phyloP scores from a whole-genome alignment of 30 jellyfish, hydroid and myxozoan species.

The Nemopilema nomurai region DNA sequence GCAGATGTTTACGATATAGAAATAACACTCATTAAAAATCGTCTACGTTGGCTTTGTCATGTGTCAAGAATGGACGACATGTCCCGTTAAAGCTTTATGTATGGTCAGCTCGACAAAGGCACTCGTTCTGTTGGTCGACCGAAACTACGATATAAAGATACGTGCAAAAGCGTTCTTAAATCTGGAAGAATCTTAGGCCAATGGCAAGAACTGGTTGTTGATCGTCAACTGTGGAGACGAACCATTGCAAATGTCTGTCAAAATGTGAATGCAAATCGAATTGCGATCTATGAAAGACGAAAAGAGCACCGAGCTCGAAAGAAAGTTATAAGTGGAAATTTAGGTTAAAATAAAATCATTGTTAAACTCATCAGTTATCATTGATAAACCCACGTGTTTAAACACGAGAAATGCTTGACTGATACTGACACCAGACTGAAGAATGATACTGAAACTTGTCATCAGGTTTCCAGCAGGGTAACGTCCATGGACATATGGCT shows the following conservation, averaged over 20 bases:
- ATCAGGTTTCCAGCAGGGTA: not conserved
- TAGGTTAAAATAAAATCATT: not conserved
- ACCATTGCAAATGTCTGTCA: not conserved
- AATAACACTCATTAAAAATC: constrained; percentile 11
- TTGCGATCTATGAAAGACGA: not conserved
- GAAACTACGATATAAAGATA: constrained; percentile 46
- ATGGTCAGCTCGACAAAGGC: constrained; percentile 35
- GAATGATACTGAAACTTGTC: not conserved
- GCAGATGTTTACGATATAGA: constrained; percentile 23
- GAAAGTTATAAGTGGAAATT: not conserved
- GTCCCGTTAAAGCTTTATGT: constrained; percentile 12
- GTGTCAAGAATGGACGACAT: constrained; percentile 5
- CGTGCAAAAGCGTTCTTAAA: constrained; percentile 50
- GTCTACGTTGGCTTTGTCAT: constrained; percentile 34
- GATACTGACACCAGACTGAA: not conserved
- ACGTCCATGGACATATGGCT: not conserved
- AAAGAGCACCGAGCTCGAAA: not conserved
- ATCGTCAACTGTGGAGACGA: not conserved
- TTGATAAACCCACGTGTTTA: not conserved
- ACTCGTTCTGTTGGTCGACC: constrained; percentile 62
- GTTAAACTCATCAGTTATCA: no score
- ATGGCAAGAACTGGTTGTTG: constrained; percentile 10
- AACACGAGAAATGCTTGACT: not conserved
- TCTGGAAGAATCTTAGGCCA: constrained; percentile 2
- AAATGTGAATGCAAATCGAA: not conserved